Conservation (phyloP, 2,797 vertebrate species). For the Ceyx erithaca region DNA sequence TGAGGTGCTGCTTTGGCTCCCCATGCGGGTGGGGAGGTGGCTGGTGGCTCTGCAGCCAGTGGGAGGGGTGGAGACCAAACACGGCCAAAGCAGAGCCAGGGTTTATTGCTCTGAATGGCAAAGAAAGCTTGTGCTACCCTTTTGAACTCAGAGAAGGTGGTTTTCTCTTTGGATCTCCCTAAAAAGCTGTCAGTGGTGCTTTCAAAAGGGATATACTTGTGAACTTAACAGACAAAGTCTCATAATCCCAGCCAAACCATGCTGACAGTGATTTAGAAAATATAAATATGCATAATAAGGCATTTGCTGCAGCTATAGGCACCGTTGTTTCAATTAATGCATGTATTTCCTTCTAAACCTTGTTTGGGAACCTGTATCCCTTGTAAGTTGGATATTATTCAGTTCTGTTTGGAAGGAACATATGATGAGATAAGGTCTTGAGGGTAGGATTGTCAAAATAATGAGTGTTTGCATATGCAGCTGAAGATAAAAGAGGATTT, state of each 20-base stretch:
- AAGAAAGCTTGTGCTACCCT: background rate
- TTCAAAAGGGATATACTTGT: background rate
- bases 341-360: background rate
- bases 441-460: background rate
- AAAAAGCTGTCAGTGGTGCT: background rate
- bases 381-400: background rate
- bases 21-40: background rate
- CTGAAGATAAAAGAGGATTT: background rate
- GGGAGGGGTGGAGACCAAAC: background rate
- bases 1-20: background rate
- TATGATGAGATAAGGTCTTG: background rate
- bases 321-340: background rate
- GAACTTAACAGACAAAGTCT: background rate
- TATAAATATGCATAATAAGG: background rate
- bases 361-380: background rate
- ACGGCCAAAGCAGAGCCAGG: background rate
- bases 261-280: background rate
- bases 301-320: background rate
- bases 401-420: background rate
- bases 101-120: background rate
- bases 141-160: background rate
- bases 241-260: background rate
- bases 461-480: background rate
- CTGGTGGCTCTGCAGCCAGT: fast-evolving
- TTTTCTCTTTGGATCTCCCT: background rate